Evolutionary conservation across 2,888 invertebrate species (phyloP).

Genomic region (Zygothrica quintamaculata): DNA sequence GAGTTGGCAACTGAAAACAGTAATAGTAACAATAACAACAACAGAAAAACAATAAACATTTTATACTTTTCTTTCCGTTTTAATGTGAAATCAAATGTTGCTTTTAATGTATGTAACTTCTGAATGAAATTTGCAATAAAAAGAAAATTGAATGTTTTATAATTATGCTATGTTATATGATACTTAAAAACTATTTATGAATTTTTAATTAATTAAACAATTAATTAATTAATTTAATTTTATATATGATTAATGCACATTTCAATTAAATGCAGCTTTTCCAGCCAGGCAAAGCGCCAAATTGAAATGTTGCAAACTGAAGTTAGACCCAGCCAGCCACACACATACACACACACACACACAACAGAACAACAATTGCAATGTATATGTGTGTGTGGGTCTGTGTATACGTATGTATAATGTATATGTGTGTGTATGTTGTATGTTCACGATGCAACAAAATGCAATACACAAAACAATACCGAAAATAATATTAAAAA

Average conservation of each 20-base stretch:
- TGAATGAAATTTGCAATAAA: constrained; percentile 43
- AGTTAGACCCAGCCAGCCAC: constrained; percentile 30
- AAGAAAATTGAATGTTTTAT: constrained; percentile 39
- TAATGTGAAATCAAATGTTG: constrained; percentile 61
- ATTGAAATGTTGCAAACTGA: constrained; percentile 55
- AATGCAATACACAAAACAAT: constrained; percentile 84
- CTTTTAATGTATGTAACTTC: constrained; percentile 56
- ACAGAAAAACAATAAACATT: constrained; percentile 16
- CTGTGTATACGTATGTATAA: constrained; percentile 21
- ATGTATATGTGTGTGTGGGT: constrained; percentile 25
- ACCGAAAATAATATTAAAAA: constrained; percentile 83
- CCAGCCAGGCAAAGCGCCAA: constrained; percentile 71
- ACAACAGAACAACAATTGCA: neutral
- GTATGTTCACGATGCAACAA: constrained; percentile 79
- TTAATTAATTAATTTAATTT: neutral
- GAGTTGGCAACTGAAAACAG: too few relatives aligned
- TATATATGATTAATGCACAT: constrained; percentile 37
- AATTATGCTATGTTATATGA: constrained; percentile 40
- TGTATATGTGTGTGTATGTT: constrained; percentile 36
- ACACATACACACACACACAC: constrained; percentile 19
- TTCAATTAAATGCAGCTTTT: constrained; percentile 75
- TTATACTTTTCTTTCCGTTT: neutral
- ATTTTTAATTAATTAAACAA: constrained; percentile 4
- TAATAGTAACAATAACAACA: too few relatives aligned
- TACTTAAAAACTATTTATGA: constrained; percentile 61